phyloP scores from a whole-genome alignment of 1,140 invertebrate genomes.

The Drosophila auraria region DNA sequence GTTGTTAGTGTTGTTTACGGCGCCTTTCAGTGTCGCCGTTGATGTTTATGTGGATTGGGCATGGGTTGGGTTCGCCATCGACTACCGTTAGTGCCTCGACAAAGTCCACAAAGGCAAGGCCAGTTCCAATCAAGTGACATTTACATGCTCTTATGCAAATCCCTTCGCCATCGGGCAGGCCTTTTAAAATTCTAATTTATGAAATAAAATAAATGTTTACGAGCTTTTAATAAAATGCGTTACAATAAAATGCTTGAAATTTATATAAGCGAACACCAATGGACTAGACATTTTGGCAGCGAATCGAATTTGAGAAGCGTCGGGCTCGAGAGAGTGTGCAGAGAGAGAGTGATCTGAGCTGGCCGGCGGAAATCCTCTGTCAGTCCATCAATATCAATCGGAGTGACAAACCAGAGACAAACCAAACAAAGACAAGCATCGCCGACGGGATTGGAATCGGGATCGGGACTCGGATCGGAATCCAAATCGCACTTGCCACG shows the following conservation, averaged over 20 bases:
- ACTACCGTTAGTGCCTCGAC: conserved; percentile 70
- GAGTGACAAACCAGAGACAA: conserved; percentile 54
- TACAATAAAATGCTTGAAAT: conserved; percentile 80
- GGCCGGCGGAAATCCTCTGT: conserved; percentile 78
- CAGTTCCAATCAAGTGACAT: conserved; percentile 76
- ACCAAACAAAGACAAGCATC: conserved; percentile 48
- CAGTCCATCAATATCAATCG: conserved; percentile 74
- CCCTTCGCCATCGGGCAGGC: conserved; percentile 9
- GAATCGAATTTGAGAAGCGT: conserved; percentile 25
- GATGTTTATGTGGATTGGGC: conserved; percentile 37
- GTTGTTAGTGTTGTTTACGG: conserved; percentile 74
- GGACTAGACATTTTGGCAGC: conserved; percentile 76
- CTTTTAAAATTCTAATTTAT: conserved; percentile 79
- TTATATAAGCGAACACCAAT: conserved; percentile 65
- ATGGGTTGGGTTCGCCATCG: conserved; percentile 32
- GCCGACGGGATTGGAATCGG: conserved; percentile 35
- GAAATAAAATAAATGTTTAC: conserved; percentile 83
- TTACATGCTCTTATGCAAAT: conserved; percentile 83
- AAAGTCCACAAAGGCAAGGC: conserved; percentile 47
- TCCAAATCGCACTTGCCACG: conserved; percentile 74
- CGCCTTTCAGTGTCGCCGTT: conserved; percentile 48
- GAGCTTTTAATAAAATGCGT: conserved; percentile 82
- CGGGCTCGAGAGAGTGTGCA: background rate
- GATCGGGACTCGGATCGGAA: conserved; percentile 21
- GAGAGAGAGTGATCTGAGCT: conserved; percentile 49